Percentiles rank a stretch among this genome's conserved stretches.
phyloP scores from a whole-genome alignment of 2,113 vertebrate genomes.

The Scatophagus argus region DNA sequence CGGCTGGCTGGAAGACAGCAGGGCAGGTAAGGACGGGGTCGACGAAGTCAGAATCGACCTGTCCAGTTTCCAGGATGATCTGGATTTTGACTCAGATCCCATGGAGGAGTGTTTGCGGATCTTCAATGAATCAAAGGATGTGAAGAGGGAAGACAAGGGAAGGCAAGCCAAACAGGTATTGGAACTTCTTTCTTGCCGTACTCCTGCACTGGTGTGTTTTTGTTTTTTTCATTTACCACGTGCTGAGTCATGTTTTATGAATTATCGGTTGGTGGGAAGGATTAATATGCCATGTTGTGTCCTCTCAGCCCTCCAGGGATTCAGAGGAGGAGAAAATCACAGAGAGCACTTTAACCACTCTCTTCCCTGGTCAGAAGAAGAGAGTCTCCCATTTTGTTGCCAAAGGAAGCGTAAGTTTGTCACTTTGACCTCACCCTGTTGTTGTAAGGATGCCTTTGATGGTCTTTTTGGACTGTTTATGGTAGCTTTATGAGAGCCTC shows the following conservation, averaged over 20 bases:
- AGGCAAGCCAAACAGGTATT: slow-evolving; percentile 92
- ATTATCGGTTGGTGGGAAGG: not conserved
- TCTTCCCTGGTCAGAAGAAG: slow-evolving; percentile 94
- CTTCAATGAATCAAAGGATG: slow-evolving; percentile 95
- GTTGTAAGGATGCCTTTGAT: no score
- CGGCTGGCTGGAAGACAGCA: slow-evolving; percentile 38
- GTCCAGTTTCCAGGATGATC: slow-evolving; percentile 88
- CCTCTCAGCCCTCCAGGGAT: slow-evolving; percentile 72
- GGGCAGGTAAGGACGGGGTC: slow-evolving; percentile 51
- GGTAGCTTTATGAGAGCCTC: no score
- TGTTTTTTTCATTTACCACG: not conserved
- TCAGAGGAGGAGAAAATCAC: slow-evolving; percentile 82
- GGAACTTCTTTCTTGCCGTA: not conserved
- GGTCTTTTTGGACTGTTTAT: no score
- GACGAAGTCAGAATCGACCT: slow-evolving; percentile 79
- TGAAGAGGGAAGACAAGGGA: slow-evolving; percentile 95
- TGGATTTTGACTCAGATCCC: slow-evolving; percentile 93
- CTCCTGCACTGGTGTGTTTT: no score
- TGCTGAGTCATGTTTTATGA: not conserved
- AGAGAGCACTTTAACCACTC: slow-evolving; percentile 87
- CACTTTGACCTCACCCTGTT: not conserved
- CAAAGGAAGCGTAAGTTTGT: slow-evolving; percentile 88
- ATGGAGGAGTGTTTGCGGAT: slow-evolving; percentile 98
- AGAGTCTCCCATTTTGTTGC: slow-evolving; percentile 93
- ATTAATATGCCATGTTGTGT: slow-evolving; percentile 14